Conservation (phyloP, 2,888 invertebrate species). For the Ypsolopha scabrella region DNA sequence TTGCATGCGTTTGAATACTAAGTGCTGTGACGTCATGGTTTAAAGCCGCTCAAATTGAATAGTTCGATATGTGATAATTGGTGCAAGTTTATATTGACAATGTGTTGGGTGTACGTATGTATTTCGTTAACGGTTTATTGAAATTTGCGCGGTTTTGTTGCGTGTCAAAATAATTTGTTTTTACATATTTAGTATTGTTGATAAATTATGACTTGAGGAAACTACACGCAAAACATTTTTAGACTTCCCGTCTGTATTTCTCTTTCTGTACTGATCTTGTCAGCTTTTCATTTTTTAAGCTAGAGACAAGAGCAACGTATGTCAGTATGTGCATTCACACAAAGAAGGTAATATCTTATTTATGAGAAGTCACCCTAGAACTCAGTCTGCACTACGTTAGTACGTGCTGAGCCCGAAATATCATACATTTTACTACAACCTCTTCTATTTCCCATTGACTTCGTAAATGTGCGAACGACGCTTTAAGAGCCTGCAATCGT, state of each 20-base stretch:
- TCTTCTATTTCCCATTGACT: too few species aligned
- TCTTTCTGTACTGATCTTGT: background rate
- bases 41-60: slow-evolving; percentile 64
- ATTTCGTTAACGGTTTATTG: slow-evolving; percentile 15
- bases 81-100: slow-evolving; percentile 27
- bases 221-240: too few species aligned
- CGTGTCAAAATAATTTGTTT: background rate
- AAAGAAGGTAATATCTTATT: slow-evolving; percentile 42
- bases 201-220: background rate
- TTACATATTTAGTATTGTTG: background rate
- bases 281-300: too few species aligned
- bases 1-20: slow-evolving; percentile 70
- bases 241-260: background rate
- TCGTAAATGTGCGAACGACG: too few species aligned
- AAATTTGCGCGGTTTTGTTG: slow-evolving; percentile 14
- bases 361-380: slow-evolving; percentile 33
- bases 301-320: background rate
- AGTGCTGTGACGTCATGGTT: slow-evolving; percentile 56
- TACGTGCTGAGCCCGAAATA: slow-evolving; percentile 20
- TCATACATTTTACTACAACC: too few species aligned
- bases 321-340: slow-evolving; percentile 16
- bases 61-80: slow-evolving; percentile 58
- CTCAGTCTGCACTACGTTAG: slow-evolving; percentile 4
- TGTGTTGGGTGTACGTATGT: too few species aligned
- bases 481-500: too few species aligned